phyloP scores from a whole-genome alignment of 2,113 vertebrate species.

The Proterorhinus semilunaris region DNA sequence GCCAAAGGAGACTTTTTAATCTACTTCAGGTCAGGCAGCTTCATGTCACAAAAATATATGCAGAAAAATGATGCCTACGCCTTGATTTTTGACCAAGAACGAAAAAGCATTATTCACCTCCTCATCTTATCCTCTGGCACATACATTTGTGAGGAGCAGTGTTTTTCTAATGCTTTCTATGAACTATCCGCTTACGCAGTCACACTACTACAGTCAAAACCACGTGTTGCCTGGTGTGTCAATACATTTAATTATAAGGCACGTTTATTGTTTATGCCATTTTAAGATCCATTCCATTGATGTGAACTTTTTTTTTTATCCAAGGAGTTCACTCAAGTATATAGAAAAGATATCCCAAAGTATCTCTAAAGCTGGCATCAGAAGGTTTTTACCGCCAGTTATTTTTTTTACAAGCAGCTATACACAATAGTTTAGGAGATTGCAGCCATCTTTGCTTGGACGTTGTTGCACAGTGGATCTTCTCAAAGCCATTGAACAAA shows the following conservation, averaged over 20 bases:
- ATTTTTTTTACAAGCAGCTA: conserved; percentile 10
- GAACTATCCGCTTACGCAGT: conserved; percentile 34
- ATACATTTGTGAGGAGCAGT: conserved; percentile 4
- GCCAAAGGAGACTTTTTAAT: conserved; percentile 23
- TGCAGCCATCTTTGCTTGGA: conserved; percentile 36
- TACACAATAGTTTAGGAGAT: conserved; percentile 31
- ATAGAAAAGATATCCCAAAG: conserved; percentile 39
- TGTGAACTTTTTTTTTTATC: conserved; percentile 46
- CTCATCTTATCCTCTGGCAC: conserved; percentile 23
- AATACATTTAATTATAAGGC: conserved; percentile 59
- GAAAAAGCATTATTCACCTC: conserved; percentile 12
- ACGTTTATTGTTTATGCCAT: conserved; percentile 49
- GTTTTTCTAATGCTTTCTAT: conserved; percentile 1
- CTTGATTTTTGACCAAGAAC: neutral
- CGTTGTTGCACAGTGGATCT: conserved; percentile 62
- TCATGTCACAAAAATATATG: neutral
- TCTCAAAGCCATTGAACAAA: conserved; percentile 70
- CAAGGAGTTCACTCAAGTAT: conserved; percentile 52
- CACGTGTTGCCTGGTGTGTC: conserved; percentile 55
- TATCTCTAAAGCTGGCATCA: conserved; percentile 25
- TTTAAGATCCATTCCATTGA: conserved; percentile 56
- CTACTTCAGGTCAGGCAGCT: neutral
- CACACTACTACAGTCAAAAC: conserved; percentile 65
- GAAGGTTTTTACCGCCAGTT: conserved; percentile 38
- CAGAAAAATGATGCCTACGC: neutral